Evolutionary conservation across 30 jellyfish, hydroid and myxozoan species (phyloP).

Genomic region (Mastigias papua): DNA sequence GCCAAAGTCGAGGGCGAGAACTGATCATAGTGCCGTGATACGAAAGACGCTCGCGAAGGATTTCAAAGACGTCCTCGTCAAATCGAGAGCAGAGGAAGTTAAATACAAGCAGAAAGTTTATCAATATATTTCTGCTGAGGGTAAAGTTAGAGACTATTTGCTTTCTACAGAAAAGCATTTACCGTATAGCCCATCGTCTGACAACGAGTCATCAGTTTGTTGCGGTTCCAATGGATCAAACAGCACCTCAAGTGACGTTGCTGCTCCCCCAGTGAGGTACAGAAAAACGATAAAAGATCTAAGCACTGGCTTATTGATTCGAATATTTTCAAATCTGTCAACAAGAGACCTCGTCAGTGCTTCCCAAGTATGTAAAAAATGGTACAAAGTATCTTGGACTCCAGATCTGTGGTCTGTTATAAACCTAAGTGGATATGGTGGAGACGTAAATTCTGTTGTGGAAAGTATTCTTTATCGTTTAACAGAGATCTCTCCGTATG

Average conservation of each 20-base stretch:
- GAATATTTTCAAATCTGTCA: slow-evolving; percentile 56
- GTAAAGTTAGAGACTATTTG: slow-evolving; percentile 65
- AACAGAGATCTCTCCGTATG: slow-evolving; percentile 76
- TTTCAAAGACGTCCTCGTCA: slow-evolving; percentile 53
- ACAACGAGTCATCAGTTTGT: slow-evolving; percentile 49
- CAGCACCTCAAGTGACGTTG: slow-evolving; percentile 56
- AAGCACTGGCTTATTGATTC: slow-evolving; percentile 33
- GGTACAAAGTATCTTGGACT: slow-evolving; percentile 80
- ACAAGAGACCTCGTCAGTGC: slow-evolving; percentile 73
- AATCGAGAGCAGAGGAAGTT: slow-evolving; percentile 63
- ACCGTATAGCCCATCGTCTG: slow-evolving; percentile 47
- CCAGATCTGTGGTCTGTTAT: slow-evolving; percentile 82
- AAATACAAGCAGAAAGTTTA: slow-evolving; percentile 65
- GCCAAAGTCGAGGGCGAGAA: background rate
- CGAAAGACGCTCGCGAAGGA: slow-evolving; percentile 73
- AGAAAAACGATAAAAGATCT: slow-evolving; percentile 41
- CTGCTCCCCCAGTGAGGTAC: background rate
- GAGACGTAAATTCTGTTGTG: slow-evolving; percentile 56
- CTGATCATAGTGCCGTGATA: slow-evolving; percentile 52
- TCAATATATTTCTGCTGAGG: slow-evolving; percentile 63
- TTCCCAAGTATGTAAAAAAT: slow-evolving; percentile 72
- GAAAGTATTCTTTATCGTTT: slow-evolving; percentile 61
- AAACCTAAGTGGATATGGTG: slow-evolving; percentile 39
- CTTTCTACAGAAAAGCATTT: slow-evolving; percentile 60
- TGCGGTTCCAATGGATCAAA: slow-evolving; percentile 18